A percentile compares a stretch with the other conserved stretches of the same genome.
Conservation (phyloP, 2,888 invertebrate species). For the Gastracanthus pulcherrimus region DNA sequence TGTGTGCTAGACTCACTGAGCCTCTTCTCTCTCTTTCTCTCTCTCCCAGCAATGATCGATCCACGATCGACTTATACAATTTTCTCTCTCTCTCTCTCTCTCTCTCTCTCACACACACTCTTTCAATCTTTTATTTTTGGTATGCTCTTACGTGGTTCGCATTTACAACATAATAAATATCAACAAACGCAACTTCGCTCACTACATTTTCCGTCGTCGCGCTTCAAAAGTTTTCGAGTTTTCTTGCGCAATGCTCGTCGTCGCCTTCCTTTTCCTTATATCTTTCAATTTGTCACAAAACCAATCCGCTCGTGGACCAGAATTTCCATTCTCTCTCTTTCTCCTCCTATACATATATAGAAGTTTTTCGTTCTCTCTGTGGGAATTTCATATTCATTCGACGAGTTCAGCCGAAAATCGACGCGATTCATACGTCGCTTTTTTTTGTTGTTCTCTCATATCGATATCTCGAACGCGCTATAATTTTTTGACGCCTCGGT, state of each 20-base stretch:
- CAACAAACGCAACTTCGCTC: constrained; percentile 16
- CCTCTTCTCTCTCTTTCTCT: constrained; percentile 1
- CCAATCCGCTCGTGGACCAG: constrained; percentile 24
- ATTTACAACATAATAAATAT: constrained; percentile 32
- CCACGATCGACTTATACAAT: constrained; percentile 60
- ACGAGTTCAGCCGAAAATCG: no score
- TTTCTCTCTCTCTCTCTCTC: constrained; percentile 15
- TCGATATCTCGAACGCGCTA: no score
- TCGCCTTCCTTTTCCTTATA: no score
- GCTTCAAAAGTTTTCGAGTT: constrained; percentile 20
- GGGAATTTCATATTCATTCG: no score
- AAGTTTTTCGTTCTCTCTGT: neutral
- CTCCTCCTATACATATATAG: no score
- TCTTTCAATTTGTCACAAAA: neutral
- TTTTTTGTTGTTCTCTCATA: no score
- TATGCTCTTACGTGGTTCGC: constrained; percentile 42
- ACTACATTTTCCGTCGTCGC: no score
- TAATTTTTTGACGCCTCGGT: no score
- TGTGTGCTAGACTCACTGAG: constrained; percentile 54
- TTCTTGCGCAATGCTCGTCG: neutral
- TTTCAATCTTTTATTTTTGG: neutral
- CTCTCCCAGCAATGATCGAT: constrained; percentile 61
- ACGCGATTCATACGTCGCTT: no score
- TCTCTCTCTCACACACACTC: constrained; percentile 1
- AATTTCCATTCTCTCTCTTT: neutral